A percentile compares a stretch with the other conserved stretches of the same genome.
Conservation (phyloP, 2,797 vertebrate genomes). For the Setipinna tenuifilis region DNA sequence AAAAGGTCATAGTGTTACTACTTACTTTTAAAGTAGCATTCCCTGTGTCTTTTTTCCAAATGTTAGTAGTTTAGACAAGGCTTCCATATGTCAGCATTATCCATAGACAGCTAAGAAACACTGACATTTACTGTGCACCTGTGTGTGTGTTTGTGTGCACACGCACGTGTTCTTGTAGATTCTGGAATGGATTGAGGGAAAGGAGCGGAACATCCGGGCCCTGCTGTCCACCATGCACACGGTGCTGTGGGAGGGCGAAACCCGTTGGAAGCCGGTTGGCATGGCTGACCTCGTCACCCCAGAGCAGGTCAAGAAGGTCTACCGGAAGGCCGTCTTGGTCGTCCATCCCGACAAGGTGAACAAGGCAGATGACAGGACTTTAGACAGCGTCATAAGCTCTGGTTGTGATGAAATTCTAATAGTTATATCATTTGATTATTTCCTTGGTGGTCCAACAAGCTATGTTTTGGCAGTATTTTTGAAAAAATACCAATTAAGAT, state of each 20-base stretch:
- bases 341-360: constrained; percentile 98
- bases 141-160: constrained; percentile 41
- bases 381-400: neutral
- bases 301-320: constrained; percentile 98
- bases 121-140: neutral
- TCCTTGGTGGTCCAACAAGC: neutral
- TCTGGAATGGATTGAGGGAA: constrained; percentile 98
- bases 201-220: constrained; percentile 96
- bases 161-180: constrained; percentile 72
- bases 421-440: neutral
- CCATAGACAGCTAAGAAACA: too few relatives aligned
- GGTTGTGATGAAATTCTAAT: neutral
- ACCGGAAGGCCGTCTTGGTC: constrained; percentile 92
- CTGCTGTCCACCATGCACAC: constrained; percentile 98
- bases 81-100: too few relatives aligned
- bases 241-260: constrained; percentile 96
- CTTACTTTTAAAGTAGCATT: too few relatives aligned
- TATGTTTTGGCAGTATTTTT: neutral
- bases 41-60: too few relatives aligned
- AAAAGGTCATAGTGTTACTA: neutral
- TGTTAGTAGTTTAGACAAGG: too few relatives aligned
- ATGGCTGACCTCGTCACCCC: constrained; percentile 98
- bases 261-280: constrained; percentile 91
- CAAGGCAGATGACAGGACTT: neutral
- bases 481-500: neutral